phyloP scores from a whole-genome alignment of 2,888 invertebrate species.

The Calameuta idolon region DNA sequence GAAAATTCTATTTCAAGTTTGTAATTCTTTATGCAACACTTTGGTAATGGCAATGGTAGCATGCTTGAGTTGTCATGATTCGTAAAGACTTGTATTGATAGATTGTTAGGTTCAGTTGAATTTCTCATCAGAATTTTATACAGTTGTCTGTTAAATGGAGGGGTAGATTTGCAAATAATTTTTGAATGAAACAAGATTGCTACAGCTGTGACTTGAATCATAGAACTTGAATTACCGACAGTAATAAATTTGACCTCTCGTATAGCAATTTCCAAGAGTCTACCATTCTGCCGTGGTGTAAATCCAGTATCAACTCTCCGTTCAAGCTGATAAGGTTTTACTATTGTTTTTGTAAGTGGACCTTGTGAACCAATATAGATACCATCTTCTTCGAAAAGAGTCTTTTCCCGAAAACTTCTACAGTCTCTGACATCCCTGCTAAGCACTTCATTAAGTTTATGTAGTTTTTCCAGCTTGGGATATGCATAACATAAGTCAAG shows the following conservation, averaged over 20 bases:
- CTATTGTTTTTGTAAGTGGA: slow-evolving; percentile 47
- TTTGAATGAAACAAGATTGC: slow-evolving; percentile 52
- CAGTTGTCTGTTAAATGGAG: slow-evolving; percentile 58
- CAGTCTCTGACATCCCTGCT: neutral
- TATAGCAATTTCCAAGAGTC: slow-evolving; percentile 56
- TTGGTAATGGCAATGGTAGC: slow-evolving; percentile 59
- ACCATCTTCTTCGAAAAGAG: slow-evolving; percentile 43
- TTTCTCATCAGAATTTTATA: slow-evolving; percentile 55
- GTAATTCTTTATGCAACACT: slow-evolving; percentile 42
- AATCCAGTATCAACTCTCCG: slow-evolving; percentile 36
- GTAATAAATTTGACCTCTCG: slow-evolving; percentile 50
- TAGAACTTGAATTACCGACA: slow-evolving; percentile 22
- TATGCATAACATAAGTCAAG: neutral
- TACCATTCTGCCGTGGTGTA: slow-evolving; percentile 37
- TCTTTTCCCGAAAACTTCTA: neutral
- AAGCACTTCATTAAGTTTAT: neutral
- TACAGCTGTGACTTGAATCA: slow-evolving; percentile 45
- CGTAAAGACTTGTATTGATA: slow-evolving; percentile 49
- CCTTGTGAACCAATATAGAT: slow-evolving; percentile 45
- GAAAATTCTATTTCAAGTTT: slow-evolving; percentile 58
- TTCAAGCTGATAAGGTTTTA: slow-evolving; percentile 49
- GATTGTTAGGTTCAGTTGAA: slow-evolving; percentile 40
- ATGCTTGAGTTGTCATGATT: slow-evolving; percentile 42
- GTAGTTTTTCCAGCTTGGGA: neutral
- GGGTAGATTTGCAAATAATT: slow-evolving; percentile 49